These are phyloP conservation scores for Thomomys bottae DNA, from an alignment of 2,113 vertebrate genomes.

Conservation along the genomic window DNA sequence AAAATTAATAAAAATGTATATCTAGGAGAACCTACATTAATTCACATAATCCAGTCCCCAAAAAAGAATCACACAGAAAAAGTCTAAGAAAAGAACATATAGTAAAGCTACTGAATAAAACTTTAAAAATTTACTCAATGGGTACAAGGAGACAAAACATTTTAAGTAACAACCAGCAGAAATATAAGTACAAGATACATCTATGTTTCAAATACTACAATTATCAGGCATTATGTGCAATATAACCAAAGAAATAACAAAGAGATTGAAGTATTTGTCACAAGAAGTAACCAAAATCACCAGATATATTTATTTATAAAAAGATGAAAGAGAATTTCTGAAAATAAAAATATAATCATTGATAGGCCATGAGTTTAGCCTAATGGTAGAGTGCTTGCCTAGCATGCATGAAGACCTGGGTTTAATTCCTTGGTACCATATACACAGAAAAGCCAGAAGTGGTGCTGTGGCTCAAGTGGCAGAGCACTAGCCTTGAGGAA, in stretches of 20 bases:
- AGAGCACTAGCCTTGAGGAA: too few species aligned
- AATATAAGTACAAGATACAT: not conserved
- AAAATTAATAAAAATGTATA: not conserved
- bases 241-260: conserved; percentile 48
- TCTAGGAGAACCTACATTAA: not conserved
- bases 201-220: not conserved
- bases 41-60: not conserved
- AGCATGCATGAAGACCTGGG: too few species aligned
- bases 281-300: conserved; percentile 29
- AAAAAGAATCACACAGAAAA: conserved; percentile 21
- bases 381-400: too few species aligned
- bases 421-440: too few species aligned
- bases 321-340: too few species aligned
- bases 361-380: too few species aligned
- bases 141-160: conserved; percentile 20
- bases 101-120: not conserved
- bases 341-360: too few species aligned
- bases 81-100: not conserved
- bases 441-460: too few species aligned
- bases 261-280: not conserved
- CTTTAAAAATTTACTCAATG: not conserved
- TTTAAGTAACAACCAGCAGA: not conserved
- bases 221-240: not conserved
- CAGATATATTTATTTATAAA: not conserved
- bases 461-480: too few species aligned